Conservation (phyloP, 2,797 vertebrate species). For the Tapera naevia region DNA sequence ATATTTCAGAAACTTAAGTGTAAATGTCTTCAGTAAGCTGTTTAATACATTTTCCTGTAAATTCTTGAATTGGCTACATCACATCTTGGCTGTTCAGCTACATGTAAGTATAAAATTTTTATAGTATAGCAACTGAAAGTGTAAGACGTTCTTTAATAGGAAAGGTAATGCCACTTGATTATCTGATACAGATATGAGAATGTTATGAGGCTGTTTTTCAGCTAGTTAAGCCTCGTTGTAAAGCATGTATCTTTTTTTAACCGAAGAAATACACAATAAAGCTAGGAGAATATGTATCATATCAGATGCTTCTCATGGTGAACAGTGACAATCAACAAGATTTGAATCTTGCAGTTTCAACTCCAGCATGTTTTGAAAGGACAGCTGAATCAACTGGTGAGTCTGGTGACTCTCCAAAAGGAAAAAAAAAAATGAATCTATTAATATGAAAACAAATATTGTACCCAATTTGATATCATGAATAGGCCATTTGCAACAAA, state of each 20-base stretch:
- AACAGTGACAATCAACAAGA: background rate
- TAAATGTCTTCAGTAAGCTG: background rate
- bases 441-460: background rate
- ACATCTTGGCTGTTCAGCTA: background rate
- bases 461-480: background rate
- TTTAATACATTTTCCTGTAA: slow-evolving; percentile 14
- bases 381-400: background rate
- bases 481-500: background rate
- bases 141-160: background rate
- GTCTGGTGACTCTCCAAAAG: background rate
- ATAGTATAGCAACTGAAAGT: background rate
- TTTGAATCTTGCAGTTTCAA: background rate
- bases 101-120: background rate
- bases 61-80: background rate
- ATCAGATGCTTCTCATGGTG: background rate
- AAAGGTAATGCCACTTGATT: background rate
- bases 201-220: background rate
- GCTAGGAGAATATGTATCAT: background rate
- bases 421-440: background rate
- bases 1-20: background rate
- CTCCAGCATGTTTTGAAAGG: background rate
- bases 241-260: background rate
- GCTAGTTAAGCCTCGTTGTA: background rate
- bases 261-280: background rate
- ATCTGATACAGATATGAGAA: background rate